A percentile compares a stretch with the other conserved stretches of the same genome.
Conservation (phyloP, 2,888 invertebrate genomes). For the Eremobia ochroleuca region DNA sequence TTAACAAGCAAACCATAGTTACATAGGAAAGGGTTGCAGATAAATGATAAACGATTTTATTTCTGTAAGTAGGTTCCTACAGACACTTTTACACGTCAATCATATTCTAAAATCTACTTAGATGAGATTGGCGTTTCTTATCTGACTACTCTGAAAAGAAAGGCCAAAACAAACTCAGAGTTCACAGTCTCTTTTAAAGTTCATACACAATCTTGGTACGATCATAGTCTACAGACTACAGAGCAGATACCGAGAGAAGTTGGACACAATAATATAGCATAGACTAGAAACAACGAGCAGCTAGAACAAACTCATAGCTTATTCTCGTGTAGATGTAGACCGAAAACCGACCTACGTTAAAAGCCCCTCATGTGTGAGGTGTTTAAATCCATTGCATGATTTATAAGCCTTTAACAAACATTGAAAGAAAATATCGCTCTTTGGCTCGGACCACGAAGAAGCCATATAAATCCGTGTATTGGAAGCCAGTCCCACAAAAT, state of each 20-base stretch:
- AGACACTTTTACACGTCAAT: too few relatives aligned
- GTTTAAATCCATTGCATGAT: constrained; percentile 26
- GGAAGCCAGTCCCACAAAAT: not conserved
- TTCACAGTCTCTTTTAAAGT: not conserved
- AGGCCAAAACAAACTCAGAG: too few relatives aligned
- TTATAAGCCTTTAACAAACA: constrained; percentile 28
- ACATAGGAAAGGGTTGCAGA: not conserved
- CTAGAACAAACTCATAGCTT: not conserved
- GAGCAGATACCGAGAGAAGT: not conserved
- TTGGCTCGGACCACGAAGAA: constrained; percentile 5
- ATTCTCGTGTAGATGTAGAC: not conserved
- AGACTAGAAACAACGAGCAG: not conserved
- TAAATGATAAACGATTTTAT: too few relatives aligned
- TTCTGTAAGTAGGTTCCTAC: too few relatives aligned
- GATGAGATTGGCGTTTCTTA: not conserved
- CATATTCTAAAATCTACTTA: not conserved
- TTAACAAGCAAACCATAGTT: not conserved
- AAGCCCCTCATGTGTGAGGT: not conserved
- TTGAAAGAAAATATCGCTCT: constrained; percentile 5
- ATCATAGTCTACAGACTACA: not conserved
- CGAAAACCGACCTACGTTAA: not conserved
- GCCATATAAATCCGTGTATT: constrained; percentile 21
- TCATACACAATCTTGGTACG: not conserved
- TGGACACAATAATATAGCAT: not conserved
- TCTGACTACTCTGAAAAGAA: not conserved